Base-by-base conservation (phyloP, 2,113 vertebrate species). In the Semnopithecus entellus region DNA sequence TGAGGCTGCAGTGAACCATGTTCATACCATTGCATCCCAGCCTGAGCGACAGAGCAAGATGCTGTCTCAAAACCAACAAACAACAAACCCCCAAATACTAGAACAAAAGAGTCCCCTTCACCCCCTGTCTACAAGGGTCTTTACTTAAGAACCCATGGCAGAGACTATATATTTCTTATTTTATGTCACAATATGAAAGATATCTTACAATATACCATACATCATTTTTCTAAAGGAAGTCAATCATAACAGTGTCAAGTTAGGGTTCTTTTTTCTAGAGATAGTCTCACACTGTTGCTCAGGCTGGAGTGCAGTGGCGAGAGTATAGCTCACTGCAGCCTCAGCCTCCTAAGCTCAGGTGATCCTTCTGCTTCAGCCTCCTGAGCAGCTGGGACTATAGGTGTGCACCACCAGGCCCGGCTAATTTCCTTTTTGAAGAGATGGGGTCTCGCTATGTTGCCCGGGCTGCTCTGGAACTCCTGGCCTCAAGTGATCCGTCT, bases 401-500 rank as follows among this genome's bases (percentile, higher is more conserved):
- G 32, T 18, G 66, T 35, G 16, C 7, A 68, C 66, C 14, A 35
- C 66, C 32, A 68, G 30, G 14, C 32, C 66, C 6, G 3, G 14
- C 66, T 68, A 18, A 18, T 68, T 68, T 68, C 32, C 32, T 68
- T 68, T 35, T 68, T 68, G 66, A 18, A 68, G 66, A 35, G 66
- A 68, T 3, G 32, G 32, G 66, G 32, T 68, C 66, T 35, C 6
- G 16, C 32, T 35, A 18, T 68, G 66, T 68, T 68, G 32, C 66
- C 32, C 3, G 16, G 66, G 32, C 32, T 68, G 16, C 7, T 68
- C 66, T 68, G 30, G 7, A 68, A 68, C 6, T 68, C 66, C 66
- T 0, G 6, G 66, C 13, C 16, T 68, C 32, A 68, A 35, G 32
- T 32, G 7, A 35, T 68, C 13, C 3, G 0, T 6, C 7, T 1